Percentiles rank a stretch among this genome's conserved stretches.
These are phyloP conservation scores for Uria aalge DNA, from an alignment of 2,113 vertebrate species.

Conservation along the genomic window DNA sequence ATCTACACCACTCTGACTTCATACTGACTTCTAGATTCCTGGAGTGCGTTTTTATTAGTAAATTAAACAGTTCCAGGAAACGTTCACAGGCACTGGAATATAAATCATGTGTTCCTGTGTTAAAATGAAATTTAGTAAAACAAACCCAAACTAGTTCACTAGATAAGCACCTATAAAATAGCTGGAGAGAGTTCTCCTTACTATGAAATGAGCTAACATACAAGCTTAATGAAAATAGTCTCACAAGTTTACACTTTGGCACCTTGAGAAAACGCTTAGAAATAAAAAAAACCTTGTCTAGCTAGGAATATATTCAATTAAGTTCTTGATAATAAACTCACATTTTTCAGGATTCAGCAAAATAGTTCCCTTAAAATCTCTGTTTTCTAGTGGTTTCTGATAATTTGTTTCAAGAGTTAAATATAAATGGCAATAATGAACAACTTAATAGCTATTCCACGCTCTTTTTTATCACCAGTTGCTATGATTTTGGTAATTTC, in stretches of 20 bases:
- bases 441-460: slow-evolving; percentile 10
- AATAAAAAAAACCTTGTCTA: neutral
- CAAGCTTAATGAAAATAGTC: slow-evolving; percentile 29
- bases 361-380: neutral
- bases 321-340: neutral
- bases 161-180: neutral
- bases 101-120: neutral
- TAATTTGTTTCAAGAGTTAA: slow-evolving; percentile 18
- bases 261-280: neutral
- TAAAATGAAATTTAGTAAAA: neutral
- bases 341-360: slow-evolving; percentile 23
- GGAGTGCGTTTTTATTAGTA: slow-evolving; percentile 46
- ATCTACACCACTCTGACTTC: neutral
- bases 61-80: slow-evolving; percentile 65
- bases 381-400: slow-evolving; percentile 10
- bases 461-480: neutral
- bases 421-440: neutral
- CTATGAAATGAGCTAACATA: slow-evolving; percentile 16
- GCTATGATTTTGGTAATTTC: neutral
- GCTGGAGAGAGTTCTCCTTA: neutral
- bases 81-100: neutral
- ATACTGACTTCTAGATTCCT: slow-evolving; percentile 32
- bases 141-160: neutral
- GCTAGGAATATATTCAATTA: neutral
- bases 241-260: neutral